phyloP scores from a whole-genome alignment of 2,797 vertebrate species.

The Bradypodion pumilum region DNA sequence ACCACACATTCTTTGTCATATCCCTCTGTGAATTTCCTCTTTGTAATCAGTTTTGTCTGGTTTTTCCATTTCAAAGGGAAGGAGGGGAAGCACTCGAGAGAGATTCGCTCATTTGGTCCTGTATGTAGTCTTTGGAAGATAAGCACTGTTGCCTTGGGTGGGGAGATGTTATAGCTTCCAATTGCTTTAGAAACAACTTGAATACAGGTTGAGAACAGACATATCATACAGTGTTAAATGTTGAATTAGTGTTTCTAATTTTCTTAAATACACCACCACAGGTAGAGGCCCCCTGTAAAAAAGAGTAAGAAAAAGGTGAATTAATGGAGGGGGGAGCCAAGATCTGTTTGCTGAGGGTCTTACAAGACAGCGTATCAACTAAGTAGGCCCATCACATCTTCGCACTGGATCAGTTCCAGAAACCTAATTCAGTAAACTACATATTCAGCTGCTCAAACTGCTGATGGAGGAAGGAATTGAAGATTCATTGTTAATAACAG shows the following conservation, averaged over 20 bases:
- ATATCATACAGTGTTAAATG: not conserved
- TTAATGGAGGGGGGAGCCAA: not conserved
- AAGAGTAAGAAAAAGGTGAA: too few relatives aligned
- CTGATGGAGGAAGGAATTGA: not conserved
- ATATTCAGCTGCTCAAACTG: not conserved
- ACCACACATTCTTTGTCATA: not conserved
- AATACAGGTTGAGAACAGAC: not conserved
- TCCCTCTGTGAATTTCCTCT: not conserved
- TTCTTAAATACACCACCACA: not conserved
- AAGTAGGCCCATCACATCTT: not conserved
- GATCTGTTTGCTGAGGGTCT: not conserved
- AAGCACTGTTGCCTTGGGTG: not conserved
- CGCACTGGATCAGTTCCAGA: not conserved
- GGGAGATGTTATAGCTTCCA: not conserved
- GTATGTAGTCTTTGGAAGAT: not conserved
- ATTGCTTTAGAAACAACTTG: not conserved
- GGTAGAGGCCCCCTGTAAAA: too few relatives aligned
- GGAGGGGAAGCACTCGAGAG: not conserved
- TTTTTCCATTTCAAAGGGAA: not conserved
- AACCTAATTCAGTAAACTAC: not conserved
- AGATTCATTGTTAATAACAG: not conserved
- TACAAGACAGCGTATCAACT: not conserved
- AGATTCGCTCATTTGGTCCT: not conserved
- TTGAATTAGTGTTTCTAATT: not conserved
- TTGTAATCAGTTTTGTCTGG: not conserved